Conservation (phyloP, 2,888 invertebrate species). For the Dynastes maya region DNA sequence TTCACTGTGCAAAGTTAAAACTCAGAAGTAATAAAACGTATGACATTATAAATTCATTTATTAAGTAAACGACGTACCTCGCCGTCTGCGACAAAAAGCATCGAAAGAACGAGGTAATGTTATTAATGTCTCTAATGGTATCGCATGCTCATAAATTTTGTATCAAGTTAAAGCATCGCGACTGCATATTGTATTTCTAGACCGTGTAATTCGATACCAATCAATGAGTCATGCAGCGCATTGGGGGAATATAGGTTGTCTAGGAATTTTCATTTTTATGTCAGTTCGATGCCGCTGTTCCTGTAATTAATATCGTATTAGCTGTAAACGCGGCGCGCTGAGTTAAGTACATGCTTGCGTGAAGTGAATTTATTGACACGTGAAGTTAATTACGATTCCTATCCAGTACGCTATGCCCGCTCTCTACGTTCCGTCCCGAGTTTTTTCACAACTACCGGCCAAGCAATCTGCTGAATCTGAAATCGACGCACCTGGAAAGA, state of each 20-base stretch:
- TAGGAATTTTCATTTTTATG: slow-evolving; percentile 40
- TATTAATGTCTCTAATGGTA: slow-evolving; percentile 7
- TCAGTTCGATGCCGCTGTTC: slow-evolving; percentile 39
- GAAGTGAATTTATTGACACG: slow-evolving; percentile 46
- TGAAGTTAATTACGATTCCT: slow-evolving; percentile 45
- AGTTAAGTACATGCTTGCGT: slow-evolving; percentile 42
- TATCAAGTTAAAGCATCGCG: slow-evolving; percentile 20
- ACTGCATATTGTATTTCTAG: slow-evolving; percentile 28
- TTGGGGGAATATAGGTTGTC: slow-evolving; percentile 31
- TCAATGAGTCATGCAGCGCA: slow-evolving; percentile 38
- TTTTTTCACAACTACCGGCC: slow-evolving; percentile 12
- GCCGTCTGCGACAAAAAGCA: no score
- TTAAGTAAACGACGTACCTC: no score
- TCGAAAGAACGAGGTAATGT: background rate
- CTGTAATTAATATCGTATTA: slow-evolving; percentile 46
- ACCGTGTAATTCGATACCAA: slow-evolving; percentile 28
- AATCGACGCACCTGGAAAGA: slow-evolving; percentile 15
- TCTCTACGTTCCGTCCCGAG: background rate
- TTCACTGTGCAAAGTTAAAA: no score
- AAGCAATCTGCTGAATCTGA: slow-evolving; percentile 17
- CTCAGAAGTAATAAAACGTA: no score
- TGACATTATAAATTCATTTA: no score
- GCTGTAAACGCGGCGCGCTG: slow-evolving; percentile 28
- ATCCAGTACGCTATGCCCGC: background rate
- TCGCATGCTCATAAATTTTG: slow-evolving; percentile 16